A percentile compares a stretch with the other conserved stretches of the same genome.
Evolutionary conservation across 2,888 invertebrate genomes (phyloP).

Genomic region (Creontiades dilutus): DNA sequence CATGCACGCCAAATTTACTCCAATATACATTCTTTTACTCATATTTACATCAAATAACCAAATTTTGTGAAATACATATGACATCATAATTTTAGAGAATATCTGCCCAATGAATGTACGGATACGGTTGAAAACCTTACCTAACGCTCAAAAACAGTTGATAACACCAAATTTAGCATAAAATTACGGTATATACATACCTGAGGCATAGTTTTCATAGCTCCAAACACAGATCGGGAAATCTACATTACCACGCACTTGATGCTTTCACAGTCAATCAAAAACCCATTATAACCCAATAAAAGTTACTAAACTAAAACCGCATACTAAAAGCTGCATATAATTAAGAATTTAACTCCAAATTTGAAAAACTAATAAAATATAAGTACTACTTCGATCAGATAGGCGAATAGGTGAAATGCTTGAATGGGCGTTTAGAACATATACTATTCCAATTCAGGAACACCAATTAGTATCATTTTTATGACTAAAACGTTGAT

Average conservation of each 20-base stretch:
- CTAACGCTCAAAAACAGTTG: neutral
- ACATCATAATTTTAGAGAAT: neutral
- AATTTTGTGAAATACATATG: neutral
- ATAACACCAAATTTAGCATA: neutral
- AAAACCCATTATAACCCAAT: neutral
- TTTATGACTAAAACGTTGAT: neutral
- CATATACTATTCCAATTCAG: neutral
- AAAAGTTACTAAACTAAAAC: neutral
- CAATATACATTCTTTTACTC: neutral
- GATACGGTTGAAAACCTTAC: neutral
- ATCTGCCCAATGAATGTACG: neutral
- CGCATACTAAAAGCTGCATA: no score
- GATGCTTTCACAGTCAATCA: neutral
- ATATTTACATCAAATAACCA: neutral
- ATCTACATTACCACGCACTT: constrained; percentile 58
- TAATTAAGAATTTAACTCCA: neutral
- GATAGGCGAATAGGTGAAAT: neutral
- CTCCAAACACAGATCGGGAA: constrained; percentile 1
- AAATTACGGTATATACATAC: constrained; percentile 41
- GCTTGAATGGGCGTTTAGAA: neutral
- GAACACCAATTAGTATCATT: neutral
- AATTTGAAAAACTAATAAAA: neutral
- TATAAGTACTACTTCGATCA: neutral
- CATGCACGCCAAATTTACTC: neutral
- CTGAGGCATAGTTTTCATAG: constrained; percentile 64